Percentiles rank a stretch among this genome's conserved stretches.
Conservation (phyloP, 2,888 invertebrate species). For the Pachymerium ferrugineum region DNA sequence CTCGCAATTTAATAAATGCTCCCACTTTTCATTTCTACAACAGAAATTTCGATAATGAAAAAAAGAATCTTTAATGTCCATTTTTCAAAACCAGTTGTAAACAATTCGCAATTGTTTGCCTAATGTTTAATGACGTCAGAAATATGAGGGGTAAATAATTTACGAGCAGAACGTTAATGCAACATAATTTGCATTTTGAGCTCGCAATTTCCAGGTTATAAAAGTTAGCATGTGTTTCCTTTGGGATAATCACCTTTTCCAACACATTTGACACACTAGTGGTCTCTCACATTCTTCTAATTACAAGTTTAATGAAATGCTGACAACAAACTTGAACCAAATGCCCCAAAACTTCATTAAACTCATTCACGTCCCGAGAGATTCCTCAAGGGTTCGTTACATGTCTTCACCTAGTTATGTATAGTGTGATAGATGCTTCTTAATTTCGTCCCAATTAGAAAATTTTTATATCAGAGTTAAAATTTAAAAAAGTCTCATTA, state of each 20-base stretch:
- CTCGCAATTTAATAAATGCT: too few relatives aligned
- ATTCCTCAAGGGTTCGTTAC: not conserved
- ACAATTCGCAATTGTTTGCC: not conserved
- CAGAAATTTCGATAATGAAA: too few relatives aligned
- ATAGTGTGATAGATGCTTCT: not conserved
- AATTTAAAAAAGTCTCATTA: too few relatives aligned
- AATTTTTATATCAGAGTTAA: too few relatives aligned
- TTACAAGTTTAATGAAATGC: conserved; percentile 8
- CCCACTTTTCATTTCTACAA: too few relatives aligned
- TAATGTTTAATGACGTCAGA: not conserved
- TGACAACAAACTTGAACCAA: conserved; percentile 13
- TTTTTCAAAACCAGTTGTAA: too few relatives aligned
- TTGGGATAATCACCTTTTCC: conserved; percentile 13
- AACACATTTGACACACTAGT: conserved; percentile 4
- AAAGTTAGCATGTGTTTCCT: conserved; percentile 13
- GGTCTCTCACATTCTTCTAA: conserved; percentile 8
- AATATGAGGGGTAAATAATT: not conserved
- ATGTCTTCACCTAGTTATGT: not conserved
- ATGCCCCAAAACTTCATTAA: conserved; percentile 13
- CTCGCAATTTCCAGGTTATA: not conserved
- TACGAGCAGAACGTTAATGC: not conserved
- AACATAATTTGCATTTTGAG: conserved; percentile 4
- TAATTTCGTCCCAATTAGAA: not conserved
- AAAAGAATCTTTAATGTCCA: too few relatives aligned
- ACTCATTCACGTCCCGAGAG: not conserved